phyloP scores from a whole-genome alignment of 2,888 invertebrate genomes.

The Athrips mouffetella region DNA sequence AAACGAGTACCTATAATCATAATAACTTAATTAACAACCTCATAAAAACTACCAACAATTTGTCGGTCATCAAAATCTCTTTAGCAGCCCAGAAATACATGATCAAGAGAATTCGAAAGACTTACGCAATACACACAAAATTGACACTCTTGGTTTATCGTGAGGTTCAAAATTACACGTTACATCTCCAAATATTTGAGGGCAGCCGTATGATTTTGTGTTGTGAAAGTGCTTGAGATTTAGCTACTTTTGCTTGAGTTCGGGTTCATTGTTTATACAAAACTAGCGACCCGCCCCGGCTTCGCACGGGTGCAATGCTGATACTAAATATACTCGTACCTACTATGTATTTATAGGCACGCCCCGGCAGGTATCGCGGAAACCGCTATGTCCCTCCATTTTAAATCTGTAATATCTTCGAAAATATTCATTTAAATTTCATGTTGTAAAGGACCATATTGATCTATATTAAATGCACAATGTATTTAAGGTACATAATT shows the following conservation, averaged over 20 bases:
- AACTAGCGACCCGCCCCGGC: not conserved
- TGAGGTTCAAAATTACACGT: constrained; percentile 40
- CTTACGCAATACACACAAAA: constrained; percentile 9
- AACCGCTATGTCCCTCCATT: too few relatives aligned
- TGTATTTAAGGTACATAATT: too few relatives aligned
- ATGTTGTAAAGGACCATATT: too few relatives aligned
- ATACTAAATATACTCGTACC: too few relatives aligned
- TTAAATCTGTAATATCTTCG: too few relatives aligned
- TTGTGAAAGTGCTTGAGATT: not conserved
- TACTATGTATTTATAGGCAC: too few relatives aligned
- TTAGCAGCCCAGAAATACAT: constrained; percentile 8
- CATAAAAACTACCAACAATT: constrained; percentile 15
- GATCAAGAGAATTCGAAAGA: constrained; percentile 3
- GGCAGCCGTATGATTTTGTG: constrained; percentile 6
- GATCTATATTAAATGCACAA: too few relatives aligned
- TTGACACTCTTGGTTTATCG: constrained; percentile 23
- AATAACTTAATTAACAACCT: constrained; percentile 15
- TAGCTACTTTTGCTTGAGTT: not conserved
- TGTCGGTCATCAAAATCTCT: constrained; percentile 18
- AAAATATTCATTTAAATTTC: too few relatives aligned
- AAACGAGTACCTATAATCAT: constrained; percentile 4
- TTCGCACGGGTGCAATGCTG: too few relatives aligned
- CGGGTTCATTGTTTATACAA: not conserved
- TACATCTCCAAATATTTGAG: constrained; percentile 36
- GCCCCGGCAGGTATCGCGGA: too few relatives aligned